Evolutionary conservation across 2,113 vertebrate species (phyloP), one percentile per base, ranked within the genome.

Genomic region (Galeopterus variegatus): DNA sequence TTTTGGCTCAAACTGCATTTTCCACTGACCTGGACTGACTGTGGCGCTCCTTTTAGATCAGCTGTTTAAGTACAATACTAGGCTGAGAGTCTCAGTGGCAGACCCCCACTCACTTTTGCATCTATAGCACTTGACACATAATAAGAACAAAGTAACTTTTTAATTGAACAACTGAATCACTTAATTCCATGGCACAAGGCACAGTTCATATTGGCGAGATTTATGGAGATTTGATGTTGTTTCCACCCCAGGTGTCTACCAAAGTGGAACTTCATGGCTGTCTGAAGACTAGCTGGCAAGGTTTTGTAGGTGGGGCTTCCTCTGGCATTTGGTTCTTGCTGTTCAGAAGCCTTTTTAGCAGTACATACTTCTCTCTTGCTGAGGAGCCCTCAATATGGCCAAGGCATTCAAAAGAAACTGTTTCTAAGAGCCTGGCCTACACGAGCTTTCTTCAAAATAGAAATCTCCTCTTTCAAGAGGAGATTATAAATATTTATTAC

Each of bases 11-110:
- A 9, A n/a, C 21, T 54, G 24, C 14, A 11, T n/a, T 24, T 24
- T 69, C 6, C 23, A 62, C 82, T 15, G 56, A 50, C n/a, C 6
- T 54, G 17, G 28, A 58, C 76, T 79, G 36, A 33, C 52, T 3
- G 5, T 12, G 31, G 45, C 5, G 12, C 33, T 31, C 18, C 0
- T 9, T 1, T 28, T 1, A 48, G 33, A 12, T 54, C n/a, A 12
- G 24, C 41, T 65, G 5, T 33, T n/a, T 67, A 58, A 9, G 17
- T 19, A 18, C 65, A 9, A 13, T 19, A 18, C 65, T 12, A n/a
- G 54, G 6, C 7, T 52, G 48, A 58, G 41, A 31, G 18, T 36
- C 48, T 67, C 15, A 5, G 0, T 24, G 41, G 17, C 70, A 48
- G 54, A 24, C 13, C 52, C 10, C 56, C 52, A 12, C 15, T 72